Evolutionary conservation across 1,140 invertebrate species (phyloP), one percentile per base, ranked within the genome.

Genomic region (Aradophagus sp.): DNA sequence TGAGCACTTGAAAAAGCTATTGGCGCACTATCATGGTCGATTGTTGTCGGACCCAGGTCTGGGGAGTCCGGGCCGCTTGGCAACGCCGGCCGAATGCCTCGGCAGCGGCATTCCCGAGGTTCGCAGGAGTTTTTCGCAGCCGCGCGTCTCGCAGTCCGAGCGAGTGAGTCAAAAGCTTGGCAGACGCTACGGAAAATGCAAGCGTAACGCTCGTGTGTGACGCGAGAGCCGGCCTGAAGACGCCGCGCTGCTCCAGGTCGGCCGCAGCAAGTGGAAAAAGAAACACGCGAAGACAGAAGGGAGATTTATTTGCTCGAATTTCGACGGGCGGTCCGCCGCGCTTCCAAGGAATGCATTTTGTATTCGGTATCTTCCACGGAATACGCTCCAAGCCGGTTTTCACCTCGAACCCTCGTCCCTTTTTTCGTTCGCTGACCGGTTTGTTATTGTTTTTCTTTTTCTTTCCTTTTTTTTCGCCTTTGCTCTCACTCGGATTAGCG

Each of bases 291-390:
- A 45, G 53, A 53, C 23, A 70, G 44, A 55, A 71, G 68, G 62
- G 71, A 82, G 81, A 83, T 83, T 83, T 83, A 83, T 83, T 83
- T 80, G 79, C 71, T 73, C 80, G 80, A 82, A 83, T 80, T 82
- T 82, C 80, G 77, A 78, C 75, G 78, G 71, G 74, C 75, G 52
- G 65, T 65, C 76, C 74, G 50, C 44, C 62, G 69, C 59, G 76
- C 76, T 80, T 81, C 75, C 78, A 58, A 77, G 75, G 81, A 84
- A 84, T 80, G 80, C 76, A 83, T 83, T 81, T 82, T 75, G 81
- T 75, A 83, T 83, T 83, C 82, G 78, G 75, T 71, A 79, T 82
- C 75, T 76, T 80, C 78, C 75, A 74, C 48, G 73, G 76, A 82
- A 83, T 83, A 82, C 74, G 68, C 66, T 56, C 52, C 53, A 31